These are phyloP conservation scores for Sciaenops ocellatus DNA, from an alignment of 2,797 vertebrate species.

Conservation along the genomic window DNA sequence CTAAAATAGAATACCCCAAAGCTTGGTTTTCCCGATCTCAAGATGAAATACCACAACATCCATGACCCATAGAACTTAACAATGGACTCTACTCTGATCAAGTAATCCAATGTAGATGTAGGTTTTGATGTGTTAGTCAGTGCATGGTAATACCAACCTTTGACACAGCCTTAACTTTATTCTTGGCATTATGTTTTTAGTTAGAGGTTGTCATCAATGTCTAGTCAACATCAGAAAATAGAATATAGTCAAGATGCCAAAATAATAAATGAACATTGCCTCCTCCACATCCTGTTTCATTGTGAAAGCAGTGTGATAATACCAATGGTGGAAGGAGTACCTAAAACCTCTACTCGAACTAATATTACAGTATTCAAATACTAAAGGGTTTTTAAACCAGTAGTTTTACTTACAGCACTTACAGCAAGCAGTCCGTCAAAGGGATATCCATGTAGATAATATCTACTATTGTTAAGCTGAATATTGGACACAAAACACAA, in stretches of 20 bases:
- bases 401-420: too few relatives aligned
- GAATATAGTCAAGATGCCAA: not conserved
- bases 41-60: not conserved
- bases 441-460: too few relatives aligned
- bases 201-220: not conserved
- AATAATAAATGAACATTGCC: not conserved
- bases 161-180: too few relatives aligned
- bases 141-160: too few relatives aligned
- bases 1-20: not conserved
- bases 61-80: not conserved
- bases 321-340: too few relatives aligned
- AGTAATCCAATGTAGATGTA: not conserved
- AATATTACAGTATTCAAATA: too few relatives aligned
- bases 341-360: too few relatives aligned
- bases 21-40: not conserved
- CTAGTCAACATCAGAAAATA: constrained; percentile 8
- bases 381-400: too few relatives aligned
- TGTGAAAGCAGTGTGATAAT: constrained; percentile 24
- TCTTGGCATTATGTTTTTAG: too few relatives aligned
- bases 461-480: too few relatives aligned
- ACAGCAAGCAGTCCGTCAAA: too few relatives aligned
- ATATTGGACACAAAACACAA: too few relatives aligned
- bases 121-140: not conserved
- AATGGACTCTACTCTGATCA: not conserved
- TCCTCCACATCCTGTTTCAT: not conserved